Evolutionary conservation across 1,140 invertebrate genomes (phyloP), one percentile per base, ranked within the genome.

Genomic region (Drosophila gunungcola): DNA sequence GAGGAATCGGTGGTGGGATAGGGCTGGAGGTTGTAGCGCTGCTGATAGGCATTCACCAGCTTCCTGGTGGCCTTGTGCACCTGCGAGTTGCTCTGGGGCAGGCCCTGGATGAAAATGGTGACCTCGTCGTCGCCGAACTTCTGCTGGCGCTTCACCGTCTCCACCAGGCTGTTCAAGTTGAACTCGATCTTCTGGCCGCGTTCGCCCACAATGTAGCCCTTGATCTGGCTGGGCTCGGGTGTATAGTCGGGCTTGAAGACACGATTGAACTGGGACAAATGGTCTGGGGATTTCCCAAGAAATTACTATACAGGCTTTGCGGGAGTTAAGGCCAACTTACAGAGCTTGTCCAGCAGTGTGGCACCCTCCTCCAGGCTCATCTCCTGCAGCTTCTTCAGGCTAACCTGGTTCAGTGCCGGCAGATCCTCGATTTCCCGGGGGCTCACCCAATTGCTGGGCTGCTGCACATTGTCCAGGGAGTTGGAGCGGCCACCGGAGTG

Each of bases 121-220:
- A 92, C 88, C 60, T 92, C 91, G 7, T 91, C 84, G 38, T 89
- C 63, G 48, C 86, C 90, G 48, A 92, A 92, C 39, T 78, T 78
- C 10, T 65, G 13, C 48, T 91, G 78, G 21, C 84, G 83, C 45
- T 90, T 80, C n/a, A 75, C 80, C 1, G 70, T 75, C 57, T 89
- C 60, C 13, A 85, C 82, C 10, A 91, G 49, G 32, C 62, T 78
- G 69, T 91, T 80, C 51, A 91, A 51, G 42, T 81, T 88, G 73
- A 84, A 89, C 6, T 73, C 68, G 42, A 78, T 73, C 51, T 82
- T 90, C 48, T 90, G 57, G 51, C 90, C 90, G 43, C 63, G 72
- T 10, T 82, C 69, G 43, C 73, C 78, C 0, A 91, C 83, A 58
- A 91, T 78, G 63, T 78, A 84, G 10, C 76, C 85, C 43, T 78